Evolutionary conservation across 2,888 invertebrate species (phyloP).

Genomic region (Sarcophaga rosellei): DNA sequence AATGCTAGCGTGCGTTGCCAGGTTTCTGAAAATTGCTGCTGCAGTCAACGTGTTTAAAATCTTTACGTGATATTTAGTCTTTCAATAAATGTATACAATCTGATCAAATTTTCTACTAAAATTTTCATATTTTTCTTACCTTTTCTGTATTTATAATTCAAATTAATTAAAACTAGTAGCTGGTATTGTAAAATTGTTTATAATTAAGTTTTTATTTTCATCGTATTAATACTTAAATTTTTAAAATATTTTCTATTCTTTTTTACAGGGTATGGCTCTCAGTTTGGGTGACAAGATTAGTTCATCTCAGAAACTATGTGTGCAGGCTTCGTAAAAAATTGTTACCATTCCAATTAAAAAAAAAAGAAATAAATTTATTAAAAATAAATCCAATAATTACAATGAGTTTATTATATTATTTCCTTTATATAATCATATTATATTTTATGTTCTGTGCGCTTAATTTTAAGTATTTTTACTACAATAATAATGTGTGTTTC

Average conservation of each 20-base stretch:
- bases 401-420: constrained; percentile 28
- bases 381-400: constrained; percentile 34
- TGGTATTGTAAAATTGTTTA: no score
- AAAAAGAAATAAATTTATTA: background rate
- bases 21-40: no score
- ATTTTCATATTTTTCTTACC: no score
- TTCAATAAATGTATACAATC: no score
- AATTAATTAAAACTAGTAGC: no score
- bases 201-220: no score
- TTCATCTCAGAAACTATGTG: constrained; percentile 89
- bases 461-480: constrained; percentile 65
- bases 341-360: constrained; percentile 59
- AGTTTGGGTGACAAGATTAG: constrained; percentile 99
- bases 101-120: no score
- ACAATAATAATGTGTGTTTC: background rate
- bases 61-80: no score
- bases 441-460: constrained; percentile 35
- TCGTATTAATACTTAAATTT: no score
- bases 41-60: no score
- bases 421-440: constrained; percentile 29
- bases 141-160: no score
- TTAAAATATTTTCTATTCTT: background rate
- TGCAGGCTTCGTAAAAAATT: constrained; percentile 78
- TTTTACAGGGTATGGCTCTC: constrained; percentile 96
- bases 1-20: no score